Evolutionary conservation across 2,888 invertebrate species (phyloP).

Genomic region (Polydrusus cervinus): DNA sequence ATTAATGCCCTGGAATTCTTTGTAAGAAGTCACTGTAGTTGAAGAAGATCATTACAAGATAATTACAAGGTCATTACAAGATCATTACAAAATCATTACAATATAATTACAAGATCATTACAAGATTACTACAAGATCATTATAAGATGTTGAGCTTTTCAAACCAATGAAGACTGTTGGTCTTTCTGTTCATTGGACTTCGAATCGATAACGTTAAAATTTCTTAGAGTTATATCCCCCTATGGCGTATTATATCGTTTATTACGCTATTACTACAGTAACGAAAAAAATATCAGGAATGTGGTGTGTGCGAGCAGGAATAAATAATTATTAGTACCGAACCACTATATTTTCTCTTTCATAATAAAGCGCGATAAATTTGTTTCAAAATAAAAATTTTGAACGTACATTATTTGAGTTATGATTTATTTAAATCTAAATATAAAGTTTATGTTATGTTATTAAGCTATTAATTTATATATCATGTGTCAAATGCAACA

Average conservation of each 20-base stretch:
- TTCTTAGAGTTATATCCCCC: neutral
- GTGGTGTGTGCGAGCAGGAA: conserved; percentile 42
- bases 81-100: too few relatives aligned
- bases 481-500: conserved; percentile 9
- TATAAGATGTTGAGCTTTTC: too few relatives aligned
- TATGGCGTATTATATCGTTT: conserved; percentile 31
- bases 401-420: conserved; percentile 37
- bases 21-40: too few relatives aligned
- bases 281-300: conserved; percentile 49
- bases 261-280: conserved; percentile 46
- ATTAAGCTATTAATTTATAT: conserved; percentile 39
- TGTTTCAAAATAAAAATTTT: conserved; percentile 44
- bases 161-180: too few relatives aligned
- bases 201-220: conserved; percentile 13
- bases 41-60: neutral
- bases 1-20: too few relatives aligned
- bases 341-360: conserved; percentile 44
- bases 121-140: too few relatives aligned
- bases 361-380: conserved; percentile 43
- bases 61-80: too few relatives aligned
- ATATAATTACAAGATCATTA: too few relatives aligned
- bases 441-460: conserved; percentile 34
- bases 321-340: conserved; percentile 41
- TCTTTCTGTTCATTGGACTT: too few relatives aligned
- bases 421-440: conserved; percentile 43